These are phyloP conservation scores for Clitarchus hookeri DNA, from an alignment of 2,888 invertebrate species.

Conservation along the genomic window DNA sequence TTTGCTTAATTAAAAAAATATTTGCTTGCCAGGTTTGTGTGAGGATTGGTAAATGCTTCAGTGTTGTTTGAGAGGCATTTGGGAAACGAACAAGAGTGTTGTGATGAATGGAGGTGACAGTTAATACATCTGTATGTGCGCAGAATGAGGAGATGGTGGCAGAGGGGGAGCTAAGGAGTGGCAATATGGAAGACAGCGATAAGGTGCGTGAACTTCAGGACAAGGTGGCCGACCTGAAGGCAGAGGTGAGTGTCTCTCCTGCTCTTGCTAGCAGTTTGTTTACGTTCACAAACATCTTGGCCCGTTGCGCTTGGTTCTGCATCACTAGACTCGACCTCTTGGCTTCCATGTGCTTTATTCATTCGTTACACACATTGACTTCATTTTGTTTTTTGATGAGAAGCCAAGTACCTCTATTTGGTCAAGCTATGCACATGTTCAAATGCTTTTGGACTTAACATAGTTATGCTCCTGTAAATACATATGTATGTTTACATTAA, in stretches of 20 bases:
- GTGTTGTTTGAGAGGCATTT: no score
- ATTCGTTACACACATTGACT: background rate
- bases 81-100: no score
- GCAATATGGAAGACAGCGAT: conserved; percentile 76
- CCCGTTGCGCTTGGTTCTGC: background rate
- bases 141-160: conserved; percentile 95
- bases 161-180: conserved; percentile 84
- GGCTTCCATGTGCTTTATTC: background rate
- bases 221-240: conserved; percentile 88
- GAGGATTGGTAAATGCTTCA: no score
- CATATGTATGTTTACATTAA: background rate
- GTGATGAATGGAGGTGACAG: no score
- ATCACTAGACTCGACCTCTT: background rate
- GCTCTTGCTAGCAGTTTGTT: background rate
- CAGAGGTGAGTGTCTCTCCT: conserved; percentile 73
- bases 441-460: background rate
- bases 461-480: conserved; percentile 1
- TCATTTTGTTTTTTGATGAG: background rate
- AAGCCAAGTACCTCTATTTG: background rate
- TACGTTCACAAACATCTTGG: background rate
- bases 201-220: conserved; percentile 89
- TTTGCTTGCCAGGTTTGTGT: no score
- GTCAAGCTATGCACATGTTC: background rate
- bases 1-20: no score
- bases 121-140: background rate